Conservation (phyloP, 2,888 invertebrate species). For the Drosophila diplacantha region DNA sequence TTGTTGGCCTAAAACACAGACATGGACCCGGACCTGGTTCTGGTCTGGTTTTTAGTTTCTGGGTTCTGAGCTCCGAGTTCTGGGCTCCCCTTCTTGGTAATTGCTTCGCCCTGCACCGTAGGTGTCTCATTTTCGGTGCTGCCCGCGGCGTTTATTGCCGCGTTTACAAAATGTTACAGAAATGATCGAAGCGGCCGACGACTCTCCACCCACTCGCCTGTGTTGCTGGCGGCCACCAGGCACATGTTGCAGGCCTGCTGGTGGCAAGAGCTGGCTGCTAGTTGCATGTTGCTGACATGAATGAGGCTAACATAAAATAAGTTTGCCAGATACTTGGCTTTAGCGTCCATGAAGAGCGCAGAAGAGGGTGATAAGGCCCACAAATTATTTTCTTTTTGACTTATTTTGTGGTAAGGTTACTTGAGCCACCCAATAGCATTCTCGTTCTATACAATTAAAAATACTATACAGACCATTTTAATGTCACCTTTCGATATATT, state of each 20-base stretch:
- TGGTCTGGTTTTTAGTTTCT: background rate
- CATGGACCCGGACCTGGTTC: slow-evolving; percentile 27
- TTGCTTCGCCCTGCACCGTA: slow-evolving; percentile 40
- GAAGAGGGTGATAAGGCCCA: too few species aligned
- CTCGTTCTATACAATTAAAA: too few species aligned
- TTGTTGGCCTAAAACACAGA: slow-evolving; percentile 38
- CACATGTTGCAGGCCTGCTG: slow-evolving; percentile 14
- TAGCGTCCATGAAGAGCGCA: too few species aligned
- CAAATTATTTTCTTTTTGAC: background rate
- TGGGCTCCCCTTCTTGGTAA: slow-evolving; percentile 39
- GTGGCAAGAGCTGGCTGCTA: background rate
- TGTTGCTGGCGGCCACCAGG: slow-evolving; percentile 12
- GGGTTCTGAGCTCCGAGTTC: slow-evolving; percentile 15
- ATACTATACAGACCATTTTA: too few species aligned
- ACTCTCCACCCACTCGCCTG: slow-evolving; percentile 21
- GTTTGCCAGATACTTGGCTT: background rate
- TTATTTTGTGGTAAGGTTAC: background rate
- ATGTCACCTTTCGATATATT: too few species aligned
- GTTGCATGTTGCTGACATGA: slow-evolving; percentile 16
- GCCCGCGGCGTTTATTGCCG: slow-evolving; percentile 45
- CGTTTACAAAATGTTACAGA: slow-evolving; percentile 45
- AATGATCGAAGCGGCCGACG: slow-evolving; percentile 40
- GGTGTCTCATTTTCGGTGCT: slow-evolving; percentile 51
- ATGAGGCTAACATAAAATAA: slow-evolving; percentile 1
- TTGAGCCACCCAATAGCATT: too few species aligned